These are phyloP conservation scores for Troides helena DNA, from an alignment of 2,888 invertebrate species.

Conservation along the genomic window DNA sequence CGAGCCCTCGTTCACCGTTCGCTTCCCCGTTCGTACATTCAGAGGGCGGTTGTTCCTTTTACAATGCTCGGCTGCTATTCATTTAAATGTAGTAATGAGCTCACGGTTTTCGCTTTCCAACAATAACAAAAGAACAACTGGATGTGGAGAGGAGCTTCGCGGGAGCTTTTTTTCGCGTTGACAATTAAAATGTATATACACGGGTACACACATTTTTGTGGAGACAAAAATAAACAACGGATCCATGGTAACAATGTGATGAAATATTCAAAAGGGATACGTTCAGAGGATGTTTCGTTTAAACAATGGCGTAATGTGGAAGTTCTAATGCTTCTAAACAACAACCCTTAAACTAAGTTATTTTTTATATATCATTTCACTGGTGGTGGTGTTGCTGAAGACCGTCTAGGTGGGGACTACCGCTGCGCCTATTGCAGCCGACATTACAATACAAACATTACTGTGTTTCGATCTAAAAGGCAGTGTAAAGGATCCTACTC, in stretches of 20 bases:
- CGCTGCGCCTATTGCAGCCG: too few species aligned
- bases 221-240: constrained; percentile 16
- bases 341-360: background rate
- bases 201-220: background rate
- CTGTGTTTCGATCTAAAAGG: too few species aligned
- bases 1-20: constrained; percentile 14
- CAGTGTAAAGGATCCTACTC: too few species aligned
- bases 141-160: constrained; percentile 10
- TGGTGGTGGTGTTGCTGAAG: too few species aligned
- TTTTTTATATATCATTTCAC: too few species aligned
- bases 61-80: constrained; percentile 29
- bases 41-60: constrained; percentile 24
- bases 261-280: constrained; percentile 20
- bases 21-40: constrained; percentile 19
- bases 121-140: constrained; percentile 29
- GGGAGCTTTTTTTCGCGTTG: constrained; percentile 23
- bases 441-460: too few species aligned
- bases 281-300: constrained; percentile 2
- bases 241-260: constrained; percentile 16
- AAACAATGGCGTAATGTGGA: constrained; percentile 4
- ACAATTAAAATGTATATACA: constrained; percentile 22
- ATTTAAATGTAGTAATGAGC: constrained; percentile 35
- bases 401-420: too few species aligned
- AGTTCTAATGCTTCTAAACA: background rate
- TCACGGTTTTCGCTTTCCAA: constrained; percentile 32